Base-by-base conservation (phyloP, 2,888 invertebrate species). In the Pantelozetes paolii region DNA sequence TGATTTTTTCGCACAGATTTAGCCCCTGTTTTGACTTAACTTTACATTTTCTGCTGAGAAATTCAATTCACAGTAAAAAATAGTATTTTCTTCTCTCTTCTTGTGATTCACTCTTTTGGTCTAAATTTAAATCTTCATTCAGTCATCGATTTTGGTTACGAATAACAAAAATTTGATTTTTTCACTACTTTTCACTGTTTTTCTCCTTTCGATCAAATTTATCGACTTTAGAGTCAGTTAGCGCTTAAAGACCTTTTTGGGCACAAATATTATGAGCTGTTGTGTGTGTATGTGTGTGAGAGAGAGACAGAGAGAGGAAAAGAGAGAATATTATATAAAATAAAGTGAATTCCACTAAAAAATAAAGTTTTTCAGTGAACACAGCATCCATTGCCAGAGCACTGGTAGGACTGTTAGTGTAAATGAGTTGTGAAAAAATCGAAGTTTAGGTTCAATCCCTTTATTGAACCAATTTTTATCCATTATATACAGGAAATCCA, bases 401-500 rank as follows among this genome's bases (percentile, higher is more conserved):
- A 23, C 13, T 28, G 28, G 57, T 13, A 57, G 28, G 57, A 23
- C 18, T 57, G 23, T 23, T 9, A 23, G 36, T 36, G 36, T 36
- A 36, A 8, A 9, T 36, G 50, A 57, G n/a, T 11, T 28, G 3
- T 13, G n/a, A 45, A 11, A 23, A 50, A 50, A n/a, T n/a, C n/a
- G n/a, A 20, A 50, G 50, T 50, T 50, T 50, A n/a, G 59, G n/a
- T n/a, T 59, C 59, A 59, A 59, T 59, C 32, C 30, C 28, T 59
- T 59, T 30, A 30, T 59, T 59, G 28, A 30, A 59, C 32, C 59
- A 59, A 59, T 30, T 59, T 59, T 59, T 59, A 28, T 50, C 50
- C 50, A 50, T 59, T 30, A 59, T 59, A 59, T 59, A 9, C 59
- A 59, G 59, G 59, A 59, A 59, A 59, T 59, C 18, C 30, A 59